These are phyloP conservation scores for Hyalella azteca DNA, from an alignment of 2,888 invertebrate species.

Conservation along the genomic window DNA sequence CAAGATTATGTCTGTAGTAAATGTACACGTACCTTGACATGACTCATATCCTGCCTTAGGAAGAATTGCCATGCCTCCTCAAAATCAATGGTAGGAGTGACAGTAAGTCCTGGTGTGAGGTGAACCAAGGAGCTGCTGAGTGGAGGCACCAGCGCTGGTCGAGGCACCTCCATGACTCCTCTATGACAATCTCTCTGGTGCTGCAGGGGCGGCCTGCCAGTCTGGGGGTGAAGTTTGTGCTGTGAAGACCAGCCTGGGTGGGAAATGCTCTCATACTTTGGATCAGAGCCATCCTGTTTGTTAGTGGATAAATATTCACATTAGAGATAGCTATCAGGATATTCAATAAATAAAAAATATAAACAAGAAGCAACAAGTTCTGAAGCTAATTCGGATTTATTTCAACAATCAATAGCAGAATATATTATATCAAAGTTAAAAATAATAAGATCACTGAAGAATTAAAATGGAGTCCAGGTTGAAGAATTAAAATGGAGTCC, in stretches of 20 bases:
- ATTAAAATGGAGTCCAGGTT: no score
- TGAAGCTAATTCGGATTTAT: no score
- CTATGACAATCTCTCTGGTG: neutral
- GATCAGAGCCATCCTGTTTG: neutral
- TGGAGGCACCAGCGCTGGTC: neutral
- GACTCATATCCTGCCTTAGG: slow-evolving; percentile 56
- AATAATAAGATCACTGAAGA: no score
- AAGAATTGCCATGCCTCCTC: slow-evolving; percentile 58
- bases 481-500: no score
- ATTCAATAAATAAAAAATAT: no score
- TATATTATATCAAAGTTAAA: no score
- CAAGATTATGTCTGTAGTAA: no score
- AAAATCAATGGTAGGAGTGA: slow-evolving; percentile 57
- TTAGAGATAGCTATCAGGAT: no score
- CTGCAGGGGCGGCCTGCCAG: neutral
- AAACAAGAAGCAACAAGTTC: no score
- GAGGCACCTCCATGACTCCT: neutral
- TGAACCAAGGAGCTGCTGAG: neutral
- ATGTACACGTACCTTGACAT: slow-evolving; percentile 49
- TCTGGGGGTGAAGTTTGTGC: slow-evolving; percentile 38
- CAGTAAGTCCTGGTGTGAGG: slow-evolving; percentile 3
- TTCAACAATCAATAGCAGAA: no score
- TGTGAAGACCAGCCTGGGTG: slow-evolving; percentile 21
- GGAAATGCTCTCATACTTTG: slow-evolving; percentile 1
- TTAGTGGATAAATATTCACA: no score